Conservation (phyloP, 2,888 invertebrate genomes). For the Venusia cambrica region DNA sequence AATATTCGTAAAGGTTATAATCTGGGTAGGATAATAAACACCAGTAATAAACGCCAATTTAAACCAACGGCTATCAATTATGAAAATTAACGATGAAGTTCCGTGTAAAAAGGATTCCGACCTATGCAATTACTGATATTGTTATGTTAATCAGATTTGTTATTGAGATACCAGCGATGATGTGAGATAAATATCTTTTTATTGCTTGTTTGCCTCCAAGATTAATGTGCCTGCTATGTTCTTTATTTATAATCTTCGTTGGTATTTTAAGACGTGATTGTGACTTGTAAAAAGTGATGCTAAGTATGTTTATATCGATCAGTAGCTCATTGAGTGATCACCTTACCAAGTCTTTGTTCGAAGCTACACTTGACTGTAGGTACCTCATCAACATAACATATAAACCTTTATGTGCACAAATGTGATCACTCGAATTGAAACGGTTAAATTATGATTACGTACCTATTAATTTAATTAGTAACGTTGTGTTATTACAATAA, state of each 20-base stretch:
- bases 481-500: too few species aligned
- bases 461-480: too few species aligned
- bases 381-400: too few species aligned
- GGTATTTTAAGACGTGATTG: conserved; percentile 25
- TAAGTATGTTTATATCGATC: too few species aligned
- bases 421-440: too few species aligned
- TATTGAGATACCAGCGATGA: conserved; percentile 45
- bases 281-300: conserved; percentile 15
- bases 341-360: too few species aligned
- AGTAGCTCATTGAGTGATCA: too few species aligned
- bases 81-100: conserved; percentile 24
- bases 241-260: conserved; percentile 29
- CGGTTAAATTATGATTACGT: too few species aligned
- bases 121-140: conserved; percentile 37
- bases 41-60: conserved; percentile 15
- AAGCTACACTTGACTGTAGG: too few species aligned
- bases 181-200: conserved; percentile 54
- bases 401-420: too few species aligned
- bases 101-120: conserved; percentile 22
- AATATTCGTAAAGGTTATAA: too few species aligned
- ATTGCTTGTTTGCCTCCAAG: conserved; percentile 49
- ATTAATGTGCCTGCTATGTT: conserved; percentile 43
- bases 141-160: conserved; percentile 52
- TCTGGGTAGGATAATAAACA: too few species aligned
- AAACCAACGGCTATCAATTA: conserved; percentile 16